Base-by-base conservation (phyloP, 2,113 vertebrate species). In the Struthidea cinerea region DNA sequence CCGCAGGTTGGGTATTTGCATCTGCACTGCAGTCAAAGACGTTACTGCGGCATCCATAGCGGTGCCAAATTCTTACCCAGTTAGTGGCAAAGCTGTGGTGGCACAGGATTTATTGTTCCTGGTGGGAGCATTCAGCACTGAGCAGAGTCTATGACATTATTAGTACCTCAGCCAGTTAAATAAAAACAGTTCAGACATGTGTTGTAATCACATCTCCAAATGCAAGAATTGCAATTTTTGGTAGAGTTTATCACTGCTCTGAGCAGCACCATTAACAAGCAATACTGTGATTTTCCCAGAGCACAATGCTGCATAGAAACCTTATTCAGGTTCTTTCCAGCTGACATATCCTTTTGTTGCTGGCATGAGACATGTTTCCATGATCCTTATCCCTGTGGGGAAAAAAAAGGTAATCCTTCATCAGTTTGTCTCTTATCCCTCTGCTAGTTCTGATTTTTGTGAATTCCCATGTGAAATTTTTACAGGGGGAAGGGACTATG, bases 231-330 rank as follows among this genome's bases (percentile, higher is more conserved):
- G 94, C 83, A 81, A 7, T 71, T 96, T 91, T 87, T 88, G 44
- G n/a, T 89, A 24, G 56, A 77, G 69, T 88, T 93, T 94, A 89
- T 94, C 79, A 64, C 92, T 87, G 88, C 76, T 97, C 85, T 93
- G 92, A 84, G 92, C 53, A 90, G 49, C 49, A 64, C 68, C 19
- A 20, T 84, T 90, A 90, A 56, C 6, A 10, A 90, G 70, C 32
- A 87, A n/a, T 77, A 50, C 24, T 50, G 41, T 78, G 42, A 64
- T 88, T 86, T 91, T 95, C 68, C 70, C 60, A 77, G 56, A 92
- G 64, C 64, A 81, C 53, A 81, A 19, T 42, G 46, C 76, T 93
- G 46, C 33, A 24, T 18, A 65, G 90, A 92, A 93, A 80, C 82
- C 73, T 88, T 84, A 32, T 56, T 91, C 30, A 44, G 56, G 80